Conservation (phyloP, 2,113 vertebrate genomes). For the Nothoprocta perdicaria region DNA sequence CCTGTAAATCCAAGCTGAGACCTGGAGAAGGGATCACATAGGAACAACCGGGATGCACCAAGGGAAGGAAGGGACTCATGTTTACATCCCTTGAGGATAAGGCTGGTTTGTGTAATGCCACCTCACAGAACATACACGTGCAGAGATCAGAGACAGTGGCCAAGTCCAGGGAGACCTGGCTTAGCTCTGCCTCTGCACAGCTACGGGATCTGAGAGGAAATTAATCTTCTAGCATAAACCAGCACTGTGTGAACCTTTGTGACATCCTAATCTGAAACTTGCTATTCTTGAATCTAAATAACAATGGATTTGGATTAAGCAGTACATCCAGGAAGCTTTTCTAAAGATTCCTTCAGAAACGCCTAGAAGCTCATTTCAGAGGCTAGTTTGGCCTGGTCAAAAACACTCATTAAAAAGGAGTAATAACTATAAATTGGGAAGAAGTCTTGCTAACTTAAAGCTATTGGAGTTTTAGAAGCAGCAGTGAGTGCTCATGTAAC, state of each 20-base stretch:
- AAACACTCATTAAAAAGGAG: neutral
- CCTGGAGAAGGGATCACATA: too few species aligned
- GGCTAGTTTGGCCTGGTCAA: neutral
- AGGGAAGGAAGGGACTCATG: neutral
- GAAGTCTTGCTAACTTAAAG: neutral
- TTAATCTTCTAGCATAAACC: neutral
- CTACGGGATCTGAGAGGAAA: neutral
- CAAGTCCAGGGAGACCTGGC: neutral
- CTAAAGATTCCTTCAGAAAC: neutral
- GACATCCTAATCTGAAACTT: neutral
- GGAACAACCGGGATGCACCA: neutral
- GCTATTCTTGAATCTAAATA: neutral
- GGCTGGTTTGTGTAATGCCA: neutral
- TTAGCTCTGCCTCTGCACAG: neutral
- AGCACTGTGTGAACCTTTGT: neutral
- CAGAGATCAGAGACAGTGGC: neutral
- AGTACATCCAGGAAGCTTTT: neutral
- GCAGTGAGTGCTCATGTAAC: neutral
- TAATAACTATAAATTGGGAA: neutral
- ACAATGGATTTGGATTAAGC: neutral
- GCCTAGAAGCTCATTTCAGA: neutral
- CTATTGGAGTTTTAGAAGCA: conserved; percentile 11
- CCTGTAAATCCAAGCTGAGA: neutral
- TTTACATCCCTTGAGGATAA: neutral
- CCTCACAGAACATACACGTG: fast-evolving